phyloP scores from a whole-genome alignment of 2,888 invertebrate species.

The Crematogaster levior region DNA sequence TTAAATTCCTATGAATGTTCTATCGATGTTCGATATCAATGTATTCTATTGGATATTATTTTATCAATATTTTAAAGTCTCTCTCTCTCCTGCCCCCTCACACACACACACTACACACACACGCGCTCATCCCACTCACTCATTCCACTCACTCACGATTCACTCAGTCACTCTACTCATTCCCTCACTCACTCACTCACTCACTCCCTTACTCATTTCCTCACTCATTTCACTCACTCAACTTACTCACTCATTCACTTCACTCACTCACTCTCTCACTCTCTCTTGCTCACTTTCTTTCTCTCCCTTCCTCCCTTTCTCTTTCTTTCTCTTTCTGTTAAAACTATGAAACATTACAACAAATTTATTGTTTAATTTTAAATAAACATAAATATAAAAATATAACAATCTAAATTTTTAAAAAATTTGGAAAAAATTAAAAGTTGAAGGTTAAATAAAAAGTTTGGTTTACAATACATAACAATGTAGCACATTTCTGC shows the following conservation, averaged over 20 bases:
- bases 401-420: not conserved
- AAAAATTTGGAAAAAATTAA: not conserved
- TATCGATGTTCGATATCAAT: slow-evolving; percentile 22
- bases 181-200: too few relatives aligned
- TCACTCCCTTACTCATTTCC: too few relatives aligned
- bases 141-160: too few relatives aligned
- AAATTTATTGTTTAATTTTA: not conserved
- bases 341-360: not conserved
- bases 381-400: not conserved
- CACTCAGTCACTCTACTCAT: too few relatives aligned
- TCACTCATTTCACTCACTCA: too few relatives aligned
- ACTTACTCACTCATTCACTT: too few relatives aligned
- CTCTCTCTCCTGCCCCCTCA: not conserved
- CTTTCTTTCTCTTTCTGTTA: not conserved
- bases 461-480: not conserved
- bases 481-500: not conserved
- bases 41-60: not conserved
- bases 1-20: slow-evolving; percentile 29
- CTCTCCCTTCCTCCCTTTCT: not conserved
- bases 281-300: too few relatives aligned
- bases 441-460: not conserved
- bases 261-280: too few relatives aligned
- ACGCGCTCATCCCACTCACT: too few relatives aligned
- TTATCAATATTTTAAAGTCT: not conserved
- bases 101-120: too few relatives aligned